A percentile compares a stretch with the other conserved stretches of the same genome.
phyloP scores from a whole-genome alignment of 2,113 vertebrate species.

The Cercopithecus mona region DNA sequence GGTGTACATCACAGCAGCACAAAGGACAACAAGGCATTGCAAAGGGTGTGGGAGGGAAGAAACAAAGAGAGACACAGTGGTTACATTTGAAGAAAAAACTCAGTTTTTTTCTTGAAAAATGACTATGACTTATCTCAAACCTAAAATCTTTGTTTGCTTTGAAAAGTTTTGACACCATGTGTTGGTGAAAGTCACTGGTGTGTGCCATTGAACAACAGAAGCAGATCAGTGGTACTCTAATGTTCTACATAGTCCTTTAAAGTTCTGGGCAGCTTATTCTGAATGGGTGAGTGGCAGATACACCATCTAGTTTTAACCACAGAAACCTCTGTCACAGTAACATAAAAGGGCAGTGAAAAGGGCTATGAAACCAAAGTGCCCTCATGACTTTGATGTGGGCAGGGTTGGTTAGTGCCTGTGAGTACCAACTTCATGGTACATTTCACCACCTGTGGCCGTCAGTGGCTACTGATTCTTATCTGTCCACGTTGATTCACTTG shows the following conservation, averaged over 20 bases:
- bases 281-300: background rate
- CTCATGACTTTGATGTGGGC: constrained; percentile 70
- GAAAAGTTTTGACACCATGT: background rate
- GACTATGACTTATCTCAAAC: constrained; percentile 4
- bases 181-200: background rate
- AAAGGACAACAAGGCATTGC: background rate
- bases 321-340: constrained; percentile 66
- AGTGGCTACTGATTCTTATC: constrained; percentile 9
- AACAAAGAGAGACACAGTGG: background rate
- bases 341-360: constrained; percentile 52
- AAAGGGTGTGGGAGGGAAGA: background rate
- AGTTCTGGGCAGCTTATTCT: constrained; percentile 44
- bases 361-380: constrained; percentile 54
- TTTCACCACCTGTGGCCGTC: constrained; percentile 22
- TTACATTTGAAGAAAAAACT: background rate
- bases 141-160: background rate
- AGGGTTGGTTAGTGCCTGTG: constrained; percentile 14
- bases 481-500: background rate
- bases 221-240: background rate
- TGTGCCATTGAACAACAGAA: background rate
- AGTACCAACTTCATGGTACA: constrained; percentile 1
- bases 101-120: constrained; percentile 26
- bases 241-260: background rate
- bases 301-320: constrained; percentile 62
- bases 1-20: background rate